phyloP scores from a whole-genome alignment of 2,797 vertebrate species.

The Mionectes olivaceus region DNA sequence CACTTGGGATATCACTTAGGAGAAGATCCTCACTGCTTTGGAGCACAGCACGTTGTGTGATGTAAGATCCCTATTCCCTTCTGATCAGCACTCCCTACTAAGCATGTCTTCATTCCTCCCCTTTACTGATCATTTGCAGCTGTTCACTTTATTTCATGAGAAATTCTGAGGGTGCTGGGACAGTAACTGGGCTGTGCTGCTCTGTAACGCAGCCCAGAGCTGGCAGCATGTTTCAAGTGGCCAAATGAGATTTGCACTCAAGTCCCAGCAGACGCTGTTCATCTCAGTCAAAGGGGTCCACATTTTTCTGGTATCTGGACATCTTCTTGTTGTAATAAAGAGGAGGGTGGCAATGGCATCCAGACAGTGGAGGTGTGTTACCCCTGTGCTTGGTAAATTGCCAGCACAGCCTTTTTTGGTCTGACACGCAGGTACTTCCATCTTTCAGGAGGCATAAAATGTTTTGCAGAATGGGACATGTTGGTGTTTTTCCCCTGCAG shows the following conservation, averaged over 20 bases:
- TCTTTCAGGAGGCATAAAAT: not conserved
- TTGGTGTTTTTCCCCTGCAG: not conserved
- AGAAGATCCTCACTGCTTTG: not conserved
- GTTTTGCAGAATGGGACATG: not conserved
- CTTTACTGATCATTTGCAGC: slow-evolving; percentile 46
- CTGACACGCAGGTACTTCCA: not conserved
- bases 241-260: not conserved
- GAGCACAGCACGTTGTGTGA: not conserved
- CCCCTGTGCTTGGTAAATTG: not conserved
- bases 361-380: not conserved
- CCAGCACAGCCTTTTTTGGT: not conserved
- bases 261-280: not conserved
- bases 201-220: slow-evolving; percentile 28
- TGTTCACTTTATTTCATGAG: slow-evolving; percentile 27
- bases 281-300: not conserved
- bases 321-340: not conserved
- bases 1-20: not conserved
- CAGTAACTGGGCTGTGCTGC: not conserved
- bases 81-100: slow-evolving; percentile 5
- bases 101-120: not conserved
- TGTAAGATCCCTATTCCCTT: not conserved
- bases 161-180: not conserved
- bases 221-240: not conserved
- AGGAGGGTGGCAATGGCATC: not conserved
- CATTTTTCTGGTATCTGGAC: slow-evolving; percentile 10